Percentiles rank a stretch among this genome's conserved stretches.
These are phyloP conservation scores for Dysmachus trigonus DNA, from an alignment of 2,888 invertebrate species.

Conservation along the genomic window DNA sequence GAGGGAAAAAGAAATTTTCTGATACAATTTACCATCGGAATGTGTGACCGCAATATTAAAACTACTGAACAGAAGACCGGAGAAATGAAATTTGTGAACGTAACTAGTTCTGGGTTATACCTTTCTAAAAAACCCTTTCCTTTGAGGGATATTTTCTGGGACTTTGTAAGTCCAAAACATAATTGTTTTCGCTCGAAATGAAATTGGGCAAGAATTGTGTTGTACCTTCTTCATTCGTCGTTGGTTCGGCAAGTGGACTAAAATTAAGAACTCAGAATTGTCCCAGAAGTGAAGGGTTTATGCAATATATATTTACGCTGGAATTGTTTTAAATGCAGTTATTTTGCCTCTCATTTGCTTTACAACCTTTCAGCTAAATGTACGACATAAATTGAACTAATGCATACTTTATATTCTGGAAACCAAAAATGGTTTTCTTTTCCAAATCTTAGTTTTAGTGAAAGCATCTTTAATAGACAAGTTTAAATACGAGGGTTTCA, in stretches of 20 bases:
- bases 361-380: neutral
- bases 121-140: neutral
- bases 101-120: neutral
- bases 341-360: neutral
- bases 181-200: neutral
- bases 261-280: neutral
- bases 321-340: neutral
- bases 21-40: neutral
- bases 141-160: neutral
- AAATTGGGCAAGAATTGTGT: neutral
- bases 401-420: neutral
- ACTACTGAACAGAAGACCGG: neutral
- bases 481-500: no score
- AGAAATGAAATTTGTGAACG: neutral
- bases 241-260: neutral
- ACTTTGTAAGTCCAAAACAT: neutral
- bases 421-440: neutral
- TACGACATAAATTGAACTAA: neutral
- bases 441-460: no score
- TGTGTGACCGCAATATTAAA: slow-evolving; percentile 6
- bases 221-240: neutral
- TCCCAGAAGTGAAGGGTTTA: neutral
- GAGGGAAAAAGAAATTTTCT: neutral
- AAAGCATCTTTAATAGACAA: neutral
- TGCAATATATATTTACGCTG: neutral